Percentiles rank a stretch among this genome's conserved stretches.
Evolutionary conservation across 2,888 invertebrate species (phyloP).

Genomic region (Sesia apiformis): DNA sequence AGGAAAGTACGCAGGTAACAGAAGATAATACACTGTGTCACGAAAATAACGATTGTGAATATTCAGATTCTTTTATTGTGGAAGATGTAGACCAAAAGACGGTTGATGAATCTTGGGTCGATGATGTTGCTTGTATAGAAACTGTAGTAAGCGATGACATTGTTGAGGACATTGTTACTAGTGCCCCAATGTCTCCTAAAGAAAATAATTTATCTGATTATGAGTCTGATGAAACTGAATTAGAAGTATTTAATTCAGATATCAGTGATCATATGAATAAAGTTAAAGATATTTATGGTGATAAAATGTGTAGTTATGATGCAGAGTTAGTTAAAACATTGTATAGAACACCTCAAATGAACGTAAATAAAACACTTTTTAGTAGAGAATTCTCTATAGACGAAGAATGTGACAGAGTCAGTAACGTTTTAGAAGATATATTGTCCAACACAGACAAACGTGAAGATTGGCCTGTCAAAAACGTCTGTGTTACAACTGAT

Average conservation of each 20-base stretch:
- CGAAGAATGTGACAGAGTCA: constrained; percentile 10
- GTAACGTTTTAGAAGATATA: constrained; percentile 6
- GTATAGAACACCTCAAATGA: constrained; percentile 51
- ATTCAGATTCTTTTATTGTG: constrained; percentile 21
- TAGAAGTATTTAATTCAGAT: constrained; percentile 16
- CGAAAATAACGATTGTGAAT: constrained; percentile 17
- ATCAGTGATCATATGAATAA: constrained; percentile 32
- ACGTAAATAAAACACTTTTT: constrained; percentile 45
- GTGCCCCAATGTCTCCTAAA: constrained; percentile 32
- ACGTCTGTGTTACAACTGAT: not conserved
- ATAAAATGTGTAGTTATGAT: constrained; percentile 40
- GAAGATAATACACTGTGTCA: constrained; percentile 8
- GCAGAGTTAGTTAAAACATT: constrained; percentile 47
- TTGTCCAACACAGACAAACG: not conserved
- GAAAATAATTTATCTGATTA: constrained; percentile 19
- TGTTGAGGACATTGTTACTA: constrained; percentile 46
- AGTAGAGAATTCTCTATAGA: constrained; percentile 6
- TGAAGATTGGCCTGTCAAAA: not conserved
- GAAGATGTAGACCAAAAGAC: constrained; percentile 29
- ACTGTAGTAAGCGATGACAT: constrained; percentile 61
- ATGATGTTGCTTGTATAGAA: constrained; percentile 61
- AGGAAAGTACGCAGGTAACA: constrained; percentile 9
- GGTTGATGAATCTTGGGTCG: constrained; percentile 51
- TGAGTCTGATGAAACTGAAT: constrained; percentile 16
- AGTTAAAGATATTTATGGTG: constrained; percentile 44